phyloP scores from a whole-genome alignment of 2,888 invertebrate species.

The Sympetrum striolatum region DNA sequence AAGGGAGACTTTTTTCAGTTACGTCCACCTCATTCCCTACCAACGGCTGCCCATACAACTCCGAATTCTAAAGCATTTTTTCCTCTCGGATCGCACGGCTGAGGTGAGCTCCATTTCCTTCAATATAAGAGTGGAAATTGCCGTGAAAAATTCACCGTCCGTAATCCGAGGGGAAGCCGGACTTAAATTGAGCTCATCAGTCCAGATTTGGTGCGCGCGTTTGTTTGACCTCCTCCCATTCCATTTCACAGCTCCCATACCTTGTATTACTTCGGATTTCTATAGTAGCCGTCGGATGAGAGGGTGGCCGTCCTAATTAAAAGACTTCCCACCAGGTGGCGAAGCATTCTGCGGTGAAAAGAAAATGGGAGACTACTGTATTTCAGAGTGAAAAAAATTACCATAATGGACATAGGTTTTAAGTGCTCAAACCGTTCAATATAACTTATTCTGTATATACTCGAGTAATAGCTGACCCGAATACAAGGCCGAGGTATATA shows the following conservation, averaged over 20 bases:
- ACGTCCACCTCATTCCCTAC: background rate
- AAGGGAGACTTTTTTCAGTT: background rate
- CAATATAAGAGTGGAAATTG: background rate
- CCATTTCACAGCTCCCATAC: background rate
- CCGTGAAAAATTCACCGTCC: slow-evolving; percentile 20
- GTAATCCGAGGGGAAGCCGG: background rate
- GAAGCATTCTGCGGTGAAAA: too few relatives aligned
- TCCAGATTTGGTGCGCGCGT: background rate
- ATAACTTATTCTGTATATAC: too few relatives aligned
- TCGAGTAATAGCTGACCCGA: too few relatives aligned
- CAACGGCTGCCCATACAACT: background rate
- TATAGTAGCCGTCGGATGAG: background rate
- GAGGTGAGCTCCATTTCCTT: background rate
- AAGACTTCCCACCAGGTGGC: background rate
- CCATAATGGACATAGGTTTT: too few relatives aligned
- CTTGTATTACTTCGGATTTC: background rate
- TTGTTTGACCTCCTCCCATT: background rate
- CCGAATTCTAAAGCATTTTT: background rate
- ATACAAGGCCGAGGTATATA: too few relatives aligned
- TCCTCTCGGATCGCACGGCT: background rate
- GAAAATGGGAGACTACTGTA: too few relatives aligned
- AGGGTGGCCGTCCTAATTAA: background rate
- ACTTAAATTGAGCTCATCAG: background rate
- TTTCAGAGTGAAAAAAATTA: too few relatives aligned
- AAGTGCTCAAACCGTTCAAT: too few relatives aligned